A percentile compares a stretch with the other conserved stretches of the same genome.
These are phyloP conservation scores for Planiliza haematocheilus DNA, from an alignment of 2,113 vertebrate species.

Conservation along the genomic window DNA sequence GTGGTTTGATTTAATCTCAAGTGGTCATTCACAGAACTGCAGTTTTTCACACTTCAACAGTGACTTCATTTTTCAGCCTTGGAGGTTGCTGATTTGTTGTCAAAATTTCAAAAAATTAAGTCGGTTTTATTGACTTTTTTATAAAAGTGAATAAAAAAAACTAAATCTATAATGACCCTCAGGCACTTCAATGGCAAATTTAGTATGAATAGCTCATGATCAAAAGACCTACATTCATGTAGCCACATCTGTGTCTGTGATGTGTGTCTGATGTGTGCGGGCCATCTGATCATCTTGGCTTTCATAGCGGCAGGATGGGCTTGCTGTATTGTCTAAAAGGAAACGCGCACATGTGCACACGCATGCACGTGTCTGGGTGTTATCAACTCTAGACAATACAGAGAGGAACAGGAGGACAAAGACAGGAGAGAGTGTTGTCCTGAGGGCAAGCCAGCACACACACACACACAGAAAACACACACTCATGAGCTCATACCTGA, in stretches of 20 bases:
- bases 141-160: background rate
- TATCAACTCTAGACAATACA: conserved; percentile 80
- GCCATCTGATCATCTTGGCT: conserved; percentile 54
- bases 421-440: conserved; percentile 76
- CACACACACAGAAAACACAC: conserved; percentile 33
- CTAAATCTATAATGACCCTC: background rate
- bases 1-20: too few relatives aligned
- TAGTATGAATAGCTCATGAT: conserved; percentile 32
- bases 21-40: too few relatives aligned
- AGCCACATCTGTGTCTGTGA: background rate
- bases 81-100: too few relatives aligned
- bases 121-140: too few relatives aligned
- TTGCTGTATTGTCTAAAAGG: conserved; percentile 68
- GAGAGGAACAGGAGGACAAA: conserved; percentile 81
- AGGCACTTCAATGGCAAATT: background rate
- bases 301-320: conserved; percentile 57
- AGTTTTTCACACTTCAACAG: too few relatives aligned
- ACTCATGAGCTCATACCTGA: conserved; percentile 54
- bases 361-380: conserved; percentile 68
- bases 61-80: too few relatives aligned
- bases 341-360: conserved; percentile 40
- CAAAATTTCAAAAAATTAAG: too few relatives aligned
- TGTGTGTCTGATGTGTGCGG: conserved; percentile 32
- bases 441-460: conserved; percentile 43
- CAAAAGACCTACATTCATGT: conserved; percentile 8